Conservation (phyloP, 2,113 vertebrate species). For the Hippolais icterina region DNA sequence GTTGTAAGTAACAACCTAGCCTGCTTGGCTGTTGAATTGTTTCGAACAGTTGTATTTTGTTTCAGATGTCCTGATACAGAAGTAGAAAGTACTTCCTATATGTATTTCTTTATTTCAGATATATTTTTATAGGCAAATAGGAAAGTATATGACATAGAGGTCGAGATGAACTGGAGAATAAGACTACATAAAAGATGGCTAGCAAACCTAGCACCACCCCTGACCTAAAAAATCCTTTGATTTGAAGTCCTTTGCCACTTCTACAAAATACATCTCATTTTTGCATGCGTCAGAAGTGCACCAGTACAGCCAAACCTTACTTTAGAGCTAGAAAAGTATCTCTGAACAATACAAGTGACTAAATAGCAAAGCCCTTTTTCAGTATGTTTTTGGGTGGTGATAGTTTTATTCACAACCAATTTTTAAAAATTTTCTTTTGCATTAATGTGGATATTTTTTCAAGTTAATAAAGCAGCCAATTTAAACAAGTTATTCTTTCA, state of each 20-base stretch:
- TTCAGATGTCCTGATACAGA: neutral
- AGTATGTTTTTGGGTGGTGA: neutral
- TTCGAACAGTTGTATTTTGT: neutral
- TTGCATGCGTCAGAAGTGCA: neutral
- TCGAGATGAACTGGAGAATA: neutral
- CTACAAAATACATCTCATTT: neutral
- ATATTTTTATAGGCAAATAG: neutral
- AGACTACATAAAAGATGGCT: neutral
- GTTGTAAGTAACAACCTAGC: neutral
- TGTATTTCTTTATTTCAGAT: neutral
- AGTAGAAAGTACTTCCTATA: neutral
- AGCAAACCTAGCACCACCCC: neutral
- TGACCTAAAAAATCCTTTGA: neutral
- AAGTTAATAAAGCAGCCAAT: neutral
- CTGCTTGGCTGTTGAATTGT: neutral
- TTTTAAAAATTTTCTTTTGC: neutral
- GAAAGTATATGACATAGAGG: neutral
- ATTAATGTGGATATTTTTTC: neutral
- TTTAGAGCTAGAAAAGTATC: neutral
- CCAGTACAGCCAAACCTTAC: neutral
- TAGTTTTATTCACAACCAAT: neutral
- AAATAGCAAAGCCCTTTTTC: neutral
- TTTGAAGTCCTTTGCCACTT: neutral
- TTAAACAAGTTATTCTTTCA: neutral
- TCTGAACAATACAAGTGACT: neutral